phyloP scores from a whole-genome alignment of 2,113 vertebrate species.

The Malurus melanocephalus region DNA sequence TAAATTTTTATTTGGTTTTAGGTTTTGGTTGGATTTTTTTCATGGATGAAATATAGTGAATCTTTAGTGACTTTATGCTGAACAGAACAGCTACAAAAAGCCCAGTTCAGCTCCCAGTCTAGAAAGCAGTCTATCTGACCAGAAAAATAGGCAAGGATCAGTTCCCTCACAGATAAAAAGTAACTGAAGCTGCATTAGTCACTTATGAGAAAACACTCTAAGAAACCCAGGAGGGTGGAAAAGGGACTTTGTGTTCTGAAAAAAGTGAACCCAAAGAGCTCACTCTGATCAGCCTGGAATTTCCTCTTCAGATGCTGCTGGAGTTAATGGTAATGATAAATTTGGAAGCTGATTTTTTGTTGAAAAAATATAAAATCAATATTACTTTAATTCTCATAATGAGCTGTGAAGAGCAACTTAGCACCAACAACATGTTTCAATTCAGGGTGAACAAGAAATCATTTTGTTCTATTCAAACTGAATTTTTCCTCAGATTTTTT shows the following conservation, averaged over 20 bases:
- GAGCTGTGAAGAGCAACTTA: background rate
- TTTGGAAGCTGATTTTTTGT: background rate
- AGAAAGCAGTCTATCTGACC: background rate
- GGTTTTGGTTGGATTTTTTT: background rate
- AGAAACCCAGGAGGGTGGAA: background rate
- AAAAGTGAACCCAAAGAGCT: background rate
- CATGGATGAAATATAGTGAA: background rate
- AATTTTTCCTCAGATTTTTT: slow-evolving; percentile 1
- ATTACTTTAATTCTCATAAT: background rate
- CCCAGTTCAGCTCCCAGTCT: background rate
- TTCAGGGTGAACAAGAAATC: background rate
- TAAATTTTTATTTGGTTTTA: background rate
- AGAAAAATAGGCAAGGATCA: background rate
- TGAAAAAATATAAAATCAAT: background rate
- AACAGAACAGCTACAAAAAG: background rate
- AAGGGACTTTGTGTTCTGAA: background rate
- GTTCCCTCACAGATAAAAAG: background rate
- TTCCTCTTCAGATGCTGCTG: background rate
- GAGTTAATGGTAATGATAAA: background rate
- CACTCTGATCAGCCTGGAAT: background rate
- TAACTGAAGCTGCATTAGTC: background rate
- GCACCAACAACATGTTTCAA: background rate
- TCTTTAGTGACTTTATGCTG: background rate
- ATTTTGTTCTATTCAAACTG: background rate
- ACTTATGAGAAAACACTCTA: background rate